Evolutionary conservation across 2,888 invertebrate genomes (phyloP), one percentile per base, ranked within the genome.

Genomic region (Halocaridina rubra): DNA sequence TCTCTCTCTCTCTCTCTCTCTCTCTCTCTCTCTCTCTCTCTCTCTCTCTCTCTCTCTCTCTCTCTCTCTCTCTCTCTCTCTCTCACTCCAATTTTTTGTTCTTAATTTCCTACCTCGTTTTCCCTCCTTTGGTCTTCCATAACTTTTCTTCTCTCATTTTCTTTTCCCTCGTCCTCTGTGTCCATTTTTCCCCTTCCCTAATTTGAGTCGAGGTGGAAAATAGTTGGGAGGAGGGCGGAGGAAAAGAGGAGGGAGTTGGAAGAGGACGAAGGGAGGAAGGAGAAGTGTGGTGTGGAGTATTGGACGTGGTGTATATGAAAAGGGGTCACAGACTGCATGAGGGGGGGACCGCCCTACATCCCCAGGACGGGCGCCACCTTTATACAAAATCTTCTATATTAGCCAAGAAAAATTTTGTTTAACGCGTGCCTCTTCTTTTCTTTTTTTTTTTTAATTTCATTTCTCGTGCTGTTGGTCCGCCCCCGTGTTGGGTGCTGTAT

Each of bases 401-500:
- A 82, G 82, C 79, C 80, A 81, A n/a, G n/a, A n/a, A n/a, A n/a
- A n/a, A n/a, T 87, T 81, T 81, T 81, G 84, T 82, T n/a, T 87
- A 85, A 87, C 81, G 87, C 87, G 87, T 87, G 87, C 86, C 81
- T 86, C 80, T 80, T 85, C 79, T 82, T 86, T 81, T 74, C 82
- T 86, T n/a, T n/a, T n/a, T n/a, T n/a, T n/a, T n/a, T n/a, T n/a
- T n/a, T n/a, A n/a, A n/a, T n/a, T n/a, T 87, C 85, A 78, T 85
- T 79, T 87, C 84, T 84, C 84, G 81, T 87, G 84, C 74, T 87
- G 84, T 84, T 85, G 87, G 84, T 81, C 80, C 78, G 79, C 80
- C 79, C 81, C 79, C 81, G 84, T 87, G 81, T 87, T 85, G 87
- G 87, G 80, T 82, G 81, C 82, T 89, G 88, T 89, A 89, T 89